Base-by-base conservation (phyloP, 2,888 invertebrate genomes). In the Drosophila mulleri region DNA sequence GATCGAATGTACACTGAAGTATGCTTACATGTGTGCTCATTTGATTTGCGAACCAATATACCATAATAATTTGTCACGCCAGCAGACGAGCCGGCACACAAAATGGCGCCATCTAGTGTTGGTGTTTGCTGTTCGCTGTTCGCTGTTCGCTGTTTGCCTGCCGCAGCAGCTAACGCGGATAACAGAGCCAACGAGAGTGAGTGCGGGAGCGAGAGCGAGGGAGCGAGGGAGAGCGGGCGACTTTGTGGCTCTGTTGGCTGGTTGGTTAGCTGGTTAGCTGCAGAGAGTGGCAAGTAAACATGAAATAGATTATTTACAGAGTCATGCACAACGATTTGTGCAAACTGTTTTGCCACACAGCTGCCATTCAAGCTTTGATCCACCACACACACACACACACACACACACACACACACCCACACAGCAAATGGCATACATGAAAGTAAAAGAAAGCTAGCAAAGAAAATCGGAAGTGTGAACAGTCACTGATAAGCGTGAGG, bases 261-360 rank as follows among this genome's bases (percentile, higher is more conserved):
- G 35, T 37, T 37, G 37, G 64, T 48, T 65, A 44, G 56, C 41
- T 65, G 67, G 67, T 50, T 66, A 42, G 57, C 37, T 65, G 67
- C n/a, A n/a, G 67, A 68, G 74, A 84, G 70, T 70, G 73, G 73
- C 83, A 88, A 72, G 87, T 62, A 77, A 82, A 86, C 82, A 82
- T 82, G 68, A 78, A 78, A 74, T 78, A 76, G 87, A 86, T 89
- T 86, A 86, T 87, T 87, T 89, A 87, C 85, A 82, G 89, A 72
- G 71, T 63, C 70, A 74, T 89, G 89, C 89, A 78, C 89, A 87
- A 59, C 88, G 77, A 72, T 82, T 79, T 86, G 74, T 64, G 75
- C 77, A 80, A 70, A 64, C 66, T 68, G 57, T 60, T 44, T 42
- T 42, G 52, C 45, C 56, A 52, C 50, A 50, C 60, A 75, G 62